phyloP scores from a whole-genome alignment of 2,113 vertebrate species.

The Misgurnus anguillicaudatus region DNA sequence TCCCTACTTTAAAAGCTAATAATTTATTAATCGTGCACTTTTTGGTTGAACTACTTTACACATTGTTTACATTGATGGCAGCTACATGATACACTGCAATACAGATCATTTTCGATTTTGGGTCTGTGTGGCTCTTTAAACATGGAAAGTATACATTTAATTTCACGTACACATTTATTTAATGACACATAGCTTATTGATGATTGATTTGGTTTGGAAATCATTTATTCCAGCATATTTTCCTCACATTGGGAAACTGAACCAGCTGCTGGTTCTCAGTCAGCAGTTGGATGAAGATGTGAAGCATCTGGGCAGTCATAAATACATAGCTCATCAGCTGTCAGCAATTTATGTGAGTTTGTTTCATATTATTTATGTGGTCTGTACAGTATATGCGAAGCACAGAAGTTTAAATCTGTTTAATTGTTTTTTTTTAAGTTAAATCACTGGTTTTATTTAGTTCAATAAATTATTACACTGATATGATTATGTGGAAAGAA shows the following conservation, averaged over 20 bases:
- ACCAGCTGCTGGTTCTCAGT: constrained; percentile 79
- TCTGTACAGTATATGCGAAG: neutral
- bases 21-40: too few relatives aligned
- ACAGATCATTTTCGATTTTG: too few relatives aligned
- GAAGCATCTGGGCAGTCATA: constrained; percentile 80
- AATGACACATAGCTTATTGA: neutral
- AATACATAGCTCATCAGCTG: constrained; percentile 81
- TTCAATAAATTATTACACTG: neutral
- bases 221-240: constrained; percentile 69
- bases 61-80: too few relatives aligned
- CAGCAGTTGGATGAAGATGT: constrained; percentile 81
- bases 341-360: constrained; percentile 79
- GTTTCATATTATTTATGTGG: neutral
- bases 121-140: too few relatives aligned
- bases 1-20: too few relatives aligned
- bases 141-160: too few relatives aligned
- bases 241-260: constrained; percentile 75
- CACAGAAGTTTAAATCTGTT: neutral
- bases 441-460: neutral
- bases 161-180: neutral
- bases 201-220: neutral
- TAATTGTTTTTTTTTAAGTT: neutral
- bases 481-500: neutral
- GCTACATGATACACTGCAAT: too few relatives aligned
- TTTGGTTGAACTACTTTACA: too few relatives aligned